phyloP scores from a whole-genome alignment of 2,797 vertebrate genomes.

The Calcarius lapponicus region DNA sequence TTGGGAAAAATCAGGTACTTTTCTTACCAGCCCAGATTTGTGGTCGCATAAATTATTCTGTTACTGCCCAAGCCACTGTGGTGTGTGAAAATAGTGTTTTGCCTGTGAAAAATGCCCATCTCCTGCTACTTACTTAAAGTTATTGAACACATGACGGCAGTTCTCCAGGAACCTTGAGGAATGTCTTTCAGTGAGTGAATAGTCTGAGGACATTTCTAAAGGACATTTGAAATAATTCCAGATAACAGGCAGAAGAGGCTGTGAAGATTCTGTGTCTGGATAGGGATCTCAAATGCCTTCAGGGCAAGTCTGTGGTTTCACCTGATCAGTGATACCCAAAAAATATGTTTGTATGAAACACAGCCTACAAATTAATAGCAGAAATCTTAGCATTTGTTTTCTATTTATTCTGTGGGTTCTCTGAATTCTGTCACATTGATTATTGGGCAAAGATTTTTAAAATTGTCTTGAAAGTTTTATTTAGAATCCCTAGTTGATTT shows the following conservation, averaged over 20 bases:
- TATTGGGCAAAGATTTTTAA: not conserved
- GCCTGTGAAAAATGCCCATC: not conserved
- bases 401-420: not conserved
- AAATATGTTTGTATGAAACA: not conserved
- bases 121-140: not conserved
- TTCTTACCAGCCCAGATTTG: not conserved
- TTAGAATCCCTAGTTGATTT: not conserved
- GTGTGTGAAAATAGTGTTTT: not conserved
- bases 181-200: not conserved
- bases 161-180: not conserved
- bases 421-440: not conserved
- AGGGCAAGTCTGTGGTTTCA: not conserved
- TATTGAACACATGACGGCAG: not conserved
- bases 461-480: not conserved
- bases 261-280: not conserved
- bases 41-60: not conserved
- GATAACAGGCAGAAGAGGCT: not conserved
- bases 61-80: not conserved
- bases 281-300: not conserved
- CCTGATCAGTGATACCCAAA: not conserved
- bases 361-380: not conserved
- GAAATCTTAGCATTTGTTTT: not conserved
- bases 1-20: not conserved
- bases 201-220: not conserved
- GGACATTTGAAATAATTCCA: not conserved